phyloP scores from a whole-genome alignment of 1,140 invertebrate species.

The Conus betulinus region DNA sequence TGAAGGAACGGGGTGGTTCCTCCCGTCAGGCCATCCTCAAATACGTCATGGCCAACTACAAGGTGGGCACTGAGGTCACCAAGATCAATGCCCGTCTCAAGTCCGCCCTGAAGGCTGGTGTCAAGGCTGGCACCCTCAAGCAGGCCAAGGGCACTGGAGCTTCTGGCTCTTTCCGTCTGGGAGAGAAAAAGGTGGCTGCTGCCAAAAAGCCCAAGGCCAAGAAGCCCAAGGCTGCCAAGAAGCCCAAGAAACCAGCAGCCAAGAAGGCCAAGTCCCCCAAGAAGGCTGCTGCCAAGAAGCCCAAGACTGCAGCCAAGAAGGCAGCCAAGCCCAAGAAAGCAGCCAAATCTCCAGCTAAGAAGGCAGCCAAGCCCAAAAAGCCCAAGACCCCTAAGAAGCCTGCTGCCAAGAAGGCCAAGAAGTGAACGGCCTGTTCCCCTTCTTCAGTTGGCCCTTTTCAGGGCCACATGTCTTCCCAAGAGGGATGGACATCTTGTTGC shows the following conservation, averaged over 20 bases:
- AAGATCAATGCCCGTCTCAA: slow-evolving; percentile 42
- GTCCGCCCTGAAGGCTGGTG: slow-evolving; percentile 56
- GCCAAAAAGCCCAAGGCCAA: slow-evolving; percentile 42
- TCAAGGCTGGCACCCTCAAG: slow-evolving; percentile 55
- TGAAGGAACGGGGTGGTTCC: slow-evolving; percentile 44
- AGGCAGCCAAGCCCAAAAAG: slow-evolving; percentile 35
- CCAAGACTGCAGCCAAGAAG: slow-evolving; percentile 24
- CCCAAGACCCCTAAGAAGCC: slow-evolving; percentile 36
- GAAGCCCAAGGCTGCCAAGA: slow-evolving; percentile 26
- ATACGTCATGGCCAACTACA: slow-evolving; percentile 68
- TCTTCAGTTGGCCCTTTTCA: too few species aligned
- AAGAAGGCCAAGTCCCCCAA: slow-evolving; percentile 33
- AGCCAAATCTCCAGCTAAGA: slow-evolving; percentile 39
- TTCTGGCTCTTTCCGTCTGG: slow-evolving; percentile 36
- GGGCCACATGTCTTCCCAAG: too few species aligned
- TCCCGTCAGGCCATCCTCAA: slow-evolving; percentile 66
- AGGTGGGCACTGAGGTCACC: slow-evolving; percentile 60
- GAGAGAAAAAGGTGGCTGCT: slow-evolving; percentile 39
- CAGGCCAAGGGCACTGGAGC: slow-evolving; percentile 56
- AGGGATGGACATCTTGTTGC: too few species aligned
- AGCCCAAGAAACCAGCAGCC: slow-evolving; percentile 30
- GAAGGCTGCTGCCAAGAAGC: slow-evolving; percentile 30
- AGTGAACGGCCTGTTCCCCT: too few species aligned
- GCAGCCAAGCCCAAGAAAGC: slow-evolving; percentile 45
- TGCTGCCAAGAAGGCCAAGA: slow-evolving; percentile 10